Base-by-base conservation (phyloP, 2,888 invertebrate species). In the Agrotis exclamationis region DNA sequence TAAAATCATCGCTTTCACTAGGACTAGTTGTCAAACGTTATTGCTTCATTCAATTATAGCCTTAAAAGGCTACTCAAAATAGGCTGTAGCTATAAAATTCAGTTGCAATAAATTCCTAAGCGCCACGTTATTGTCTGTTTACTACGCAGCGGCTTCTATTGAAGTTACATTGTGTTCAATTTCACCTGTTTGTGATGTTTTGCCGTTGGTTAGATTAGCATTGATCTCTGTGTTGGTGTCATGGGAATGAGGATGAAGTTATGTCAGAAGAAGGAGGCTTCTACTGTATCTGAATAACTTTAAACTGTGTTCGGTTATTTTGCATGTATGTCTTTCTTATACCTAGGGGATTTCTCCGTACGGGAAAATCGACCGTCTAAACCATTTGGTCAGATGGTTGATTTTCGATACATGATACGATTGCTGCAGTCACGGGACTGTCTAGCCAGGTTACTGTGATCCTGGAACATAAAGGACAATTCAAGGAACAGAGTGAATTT, bases 31-130 rank as follows among this genome's bases (percentile, higher is more conserved):
- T 58, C 77, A 59, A 71, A 71, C 54, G 67, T 76, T 80, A 80
- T 76, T 63, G 53, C 79, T 65, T 79, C 76, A 76, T 65, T 65
- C 80, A 80, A 79, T 80, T 73, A 80, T 65, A 69, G 68, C 81
- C 81, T 80, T 76, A 80, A 76, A 79, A 66, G 77, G 77, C 77
- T 73, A 69, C 79, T 76, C 73, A 73, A 80, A 79, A 79, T 80
- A 80, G 73, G 79, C 76, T 70, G 48, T 16, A n/a, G 72, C 80
- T 28, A 80, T 79, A 79, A 79, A 80, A 63, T 66, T 50, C 64
- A 48, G 68, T 80, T 75, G 72, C 78, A 71, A 78, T 80, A 80
- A 82, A 77, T 82, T 74, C 64, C 62, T 64, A 77, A 83, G 80
- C 82, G 83, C 83, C 83, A 67, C 63, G 70, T 77, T 80, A 80